A percentile compares a stretch with the other conserved stretches of the same genome.
Conservation (phyloP, 2,113 vertebrate genomes). For the Dipodomys spectabilis region DNA sequence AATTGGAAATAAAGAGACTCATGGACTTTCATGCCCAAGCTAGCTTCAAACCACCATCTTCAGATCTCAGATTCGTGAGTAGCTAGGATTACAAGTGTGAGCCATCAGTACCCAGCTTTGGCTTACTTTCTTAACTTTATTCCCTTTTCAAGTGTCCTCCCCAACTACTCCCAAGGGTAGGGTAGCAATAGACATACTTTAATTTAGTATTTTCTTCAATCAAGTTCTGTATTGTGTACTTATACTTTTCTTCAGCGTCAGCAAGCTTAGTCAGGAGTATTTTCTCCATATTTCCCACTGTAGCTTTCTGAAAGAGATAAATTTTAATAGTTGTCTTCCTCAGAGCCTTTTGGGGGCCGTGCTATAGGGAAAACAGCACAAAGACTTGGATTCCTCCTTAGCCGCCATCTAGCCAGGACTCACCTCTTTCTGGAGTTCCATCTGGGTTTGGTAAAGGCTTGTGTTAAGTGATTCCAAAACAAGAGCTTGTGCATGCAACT, state of each 20-base stretch:
- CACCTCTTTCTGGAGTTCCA: conserved; percentile 80
- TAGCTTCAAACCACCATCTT: too few relatives aligned
- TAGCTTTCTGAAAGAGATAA: conserved; percentile 78
- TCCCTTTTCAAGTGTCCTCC: neutral
- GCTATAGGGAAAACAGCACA: neutral
- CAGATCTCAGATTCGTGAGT: too few relatives aligned
- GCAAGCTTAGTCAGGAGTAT: conserved; percentile 62
- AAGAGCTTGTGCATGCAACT: conserved; percentile 77
- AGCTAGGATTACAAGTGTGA: too few relatives aligned
- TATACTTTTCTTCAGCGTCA: conserved; percentile 78
- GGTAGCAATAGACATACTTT: conserved; percentile 63
- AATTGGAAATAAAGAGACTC: too few relatives aligned
- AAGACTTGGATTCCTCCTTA: neutral
- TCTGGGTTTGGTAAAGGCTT: conserved; percentile 73
- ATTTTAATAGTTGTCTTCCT: neutral
- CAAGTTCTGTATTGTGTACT: conserved; percentile 62
- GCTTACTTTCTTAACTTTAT: neutral
- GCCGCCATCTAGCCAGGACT: neutral
- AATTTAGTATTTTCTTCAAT: conserved; percentile 78
- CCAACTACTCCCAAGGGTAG: neutral
- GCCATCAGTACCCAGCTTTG: too few relatives aligned
- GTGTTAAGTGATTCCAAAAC: conserved; percentile 77
- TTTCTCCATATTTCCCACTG: conserved; percentile 72
- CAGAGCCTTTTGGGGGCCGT: neutral
- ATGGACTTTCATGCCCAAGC: too few relatives aligned